Evolutionary conservation across 2,113 vertebrate species (phyloP).

Genomic region (Sitta europaea): DNA sequence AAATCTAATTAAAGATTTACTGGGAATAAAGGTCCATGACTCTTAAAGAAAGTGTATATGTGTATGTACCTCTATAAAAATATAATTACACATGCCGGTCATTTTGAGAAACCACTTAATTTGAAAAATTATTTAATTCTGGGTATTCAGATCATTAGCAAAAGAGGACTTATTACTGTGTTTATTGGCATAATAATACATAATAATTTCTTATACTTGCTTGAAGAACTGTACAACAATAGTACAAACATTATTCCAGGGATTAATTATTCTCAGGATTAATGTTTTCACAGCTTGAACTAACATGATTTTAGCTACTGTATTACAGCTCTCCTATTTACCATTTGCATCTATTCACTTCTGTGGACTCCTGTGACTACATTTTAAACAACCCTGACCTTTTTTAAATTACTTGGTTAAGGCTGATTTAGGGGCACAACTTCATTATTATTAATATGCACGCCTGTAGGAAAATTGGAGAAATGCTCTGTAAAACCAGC

Average conservation of each 20-base stretch:
- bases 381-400: conserved; percentile 18
- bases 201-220: background rate
- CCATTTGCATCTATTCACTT: background rate
- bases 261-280: background rate
- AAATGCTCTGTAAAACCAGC: conserved; percentile 22
- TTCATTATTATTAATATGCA: conserved; percentile 30
- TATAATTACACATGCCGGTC: background rate
- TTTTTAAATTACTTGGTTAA: conserved; percentile 27
- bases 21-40: background rate
- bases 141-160: background rate
- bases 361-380: background rate
- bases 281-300: background rate
- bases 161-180: background rate
- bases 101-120: conserved; percentile 8
- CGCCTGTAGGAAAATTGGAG: conserved; percentile 32
- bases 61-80: background rate
- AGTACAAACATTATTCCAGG: background rate
- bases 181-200: background rate
- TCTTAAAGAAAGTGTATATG: background rate
- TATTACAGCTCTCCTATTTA: background rate
- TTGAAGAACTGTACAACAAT: background rate
- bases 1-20: background rate
- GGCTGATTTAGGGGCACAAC: conserved; percentile 37
- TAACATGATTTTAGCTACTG: background rate
- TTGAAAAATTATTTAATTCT: background rate